A percentile compares a stretch with the other conserved stretches of the same genome.
phyloP scores from a whole-genome alignment of 2,113 vertebrate genomes.

The Collichthys lucidus region DNA sequence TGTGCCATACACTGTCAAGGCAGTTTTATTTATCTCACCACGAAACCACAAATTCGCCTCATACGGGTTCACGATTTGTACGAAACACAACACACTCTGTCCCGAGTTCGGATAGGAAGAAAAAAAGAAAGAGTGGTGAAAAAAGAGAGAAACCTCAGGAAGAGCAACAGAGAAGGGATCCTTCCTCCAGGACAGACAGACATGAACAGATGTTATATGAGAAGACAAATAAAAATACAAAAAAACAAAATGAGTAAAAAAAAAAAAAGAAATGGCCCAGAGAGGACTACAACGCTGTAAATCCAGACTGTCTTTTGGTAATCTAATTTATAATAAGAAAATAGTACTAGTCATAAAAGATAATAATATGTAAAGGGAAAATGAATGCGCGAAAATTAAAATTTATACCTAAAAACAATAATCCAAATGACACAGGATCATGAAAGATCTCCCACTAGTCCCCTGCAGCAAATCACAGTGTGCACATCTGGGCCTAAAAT shows the following conservation, averaged over 20 bases:
- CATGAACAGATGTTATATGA: not conserved
- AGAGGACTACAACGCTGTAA: not conserved
- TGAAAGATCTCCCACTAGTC: constrained; percentile 8
- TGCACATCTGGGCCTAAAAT: constrained; percentile 68
- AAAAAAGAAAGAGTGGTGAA: not conserved
- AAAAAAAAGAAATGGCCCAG: not conserved
- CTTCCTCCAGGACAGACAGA: not conserved
- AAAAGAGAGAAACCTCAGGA: not conserved
- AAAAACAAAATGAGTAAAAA: not conserved
- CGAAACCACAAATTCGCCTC: not conserved
- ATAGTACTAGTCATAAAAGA: not conserved
- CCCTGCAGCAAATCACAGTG: constrained; percentile 28
- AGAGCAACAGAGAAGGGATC: not conserved
- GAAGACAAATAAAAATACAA: not conserved
- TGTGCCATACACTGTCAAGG: not conserved
- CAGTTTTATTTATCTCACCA: not conserved
- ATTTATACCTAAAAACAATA: not conserved
- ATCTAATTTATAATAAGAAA: not conserved
- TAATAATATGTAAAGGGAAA: not conserved
- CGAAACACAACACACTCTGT: not conserved
- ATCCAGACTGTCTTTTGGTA: not conserved
- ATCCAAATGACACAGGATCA: not conserved
- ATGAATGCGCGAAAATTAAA: not conserved
- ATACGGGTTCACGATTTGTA: not conserved
- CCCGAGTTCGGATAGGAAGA: not conserved